Evolutionary conservation across 2,797 vertebrate species (phyloP), one percentile per base, ranked within the genome.

Genomic region (Liparis tanakae): DNA sequence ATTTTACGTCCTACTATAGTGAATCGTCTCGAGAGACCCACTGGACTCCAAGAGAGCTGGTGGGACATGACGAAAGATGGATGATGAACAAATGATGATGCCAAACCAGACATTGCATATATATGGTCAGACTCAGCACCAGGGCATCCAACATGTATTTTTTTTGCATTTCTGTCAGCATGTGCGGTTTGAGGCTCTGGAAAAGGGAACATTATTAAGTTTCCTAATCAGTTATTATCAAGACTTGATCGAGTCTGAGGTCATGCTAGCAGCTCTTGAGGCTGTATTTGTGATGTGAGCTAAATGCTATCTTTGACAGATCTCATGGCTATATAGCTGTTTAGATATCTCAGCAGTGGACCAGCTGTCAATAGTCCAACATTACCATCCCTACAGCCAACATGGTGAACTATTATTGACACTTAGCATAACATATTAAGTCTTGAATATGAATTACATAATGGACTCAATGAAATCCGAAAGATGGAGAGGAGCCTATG

Each of bases 171-270:
- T 37, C 12, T 48, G 30, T 50, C 43, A n/a, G 43, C 18, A 50
- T 64, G 10, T 57, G 25, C 44, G 18, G 46, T 73, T 68, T 61
- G 5, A 64, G 17, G 20, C 22, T 64, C 64, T 41, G 34, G 34
- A 1, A 58, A 36, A 36, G 34, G 33, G 17, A 65, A 53, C 0
- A 1, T 33, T 14, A 43, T 55, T 1, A 22, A 46, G 10, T 44
- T 68, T 55, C 30, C 17, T 22, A 57, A 67, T 56, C 4, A 54
- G n/a, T 41, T n/a, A n/a, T 1, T 55, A 22, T 10, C 39, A 7
- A 22, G 41, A 46, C 25, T 56, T 20, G 50, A 55, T 18, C 1
- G 17, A 48, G 25, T 17, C 43, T 44, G 7, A 14, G 46, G 25
- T 46, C 43, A 1, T n/a, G 17, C 43, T 44, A 22, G 61, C 43